Conservation (phyloP, 2,888 invertebrate species). For the Biston stratarius region DNA sequence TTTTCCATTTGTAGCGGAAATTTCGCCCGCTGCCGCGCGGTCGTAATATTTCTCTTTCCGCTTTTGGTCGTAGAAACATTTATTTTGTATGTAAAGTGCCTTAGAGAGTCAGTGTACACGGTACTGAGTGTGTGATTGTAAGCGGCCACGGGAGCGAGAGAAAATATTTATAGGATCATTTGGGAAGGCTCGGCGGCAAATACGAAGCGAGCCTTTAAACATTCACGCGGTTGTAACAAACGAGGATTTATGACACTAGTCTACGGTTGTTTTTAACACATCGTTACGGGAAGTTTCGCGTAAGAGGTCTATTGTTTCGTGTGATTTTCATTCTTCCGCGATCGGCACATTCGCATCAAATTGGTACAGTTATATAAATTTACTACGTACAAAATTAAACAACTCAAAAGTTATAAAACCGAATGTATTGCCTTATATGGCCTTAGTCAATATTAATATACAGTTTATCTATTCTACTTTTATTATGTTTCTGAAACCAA, state of each 20-base stretch:
- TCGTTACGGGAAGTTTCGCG: neutral
- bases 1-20: conserved; percentile 58
- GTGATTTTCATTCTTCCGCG: conserved; percentile 1
- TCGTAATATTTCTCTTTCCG: conserved; percentile 59
- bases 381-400: no score
- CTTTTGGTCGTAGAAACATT: conserved; percentile 46
- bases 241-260: conserved; percentile 24
- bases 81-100: conserved; percentile 50
- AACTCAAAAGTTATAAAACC: no score
- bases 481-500: no score
- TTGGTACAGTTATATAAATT: no score
- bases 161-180: conserved; percentile 38
- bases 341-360: neutral
- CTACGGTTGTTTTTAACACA: conserved; percentile 10
- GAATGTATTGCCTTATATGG: no score
- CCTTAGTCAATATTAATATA: no score
- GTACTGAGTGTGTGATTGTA: conserved; percentile 37
- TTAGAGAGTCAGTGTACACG: conserved; percentile 36
- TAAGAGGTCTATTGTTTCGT: conserved; percentile 17
- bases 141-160: conserved; percentile 28
- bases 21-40: conserved; percentile 49
- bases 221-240: conserved; percentile 28
- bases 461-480: no score
- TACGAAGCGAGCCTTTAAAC: conserved; percentile 19
- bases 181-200: conserved; percentile 19